Base-by-base conservation (phyloP, 2,113 vertebrate genomes). In the Coregonus clupeaformis region DNA sequence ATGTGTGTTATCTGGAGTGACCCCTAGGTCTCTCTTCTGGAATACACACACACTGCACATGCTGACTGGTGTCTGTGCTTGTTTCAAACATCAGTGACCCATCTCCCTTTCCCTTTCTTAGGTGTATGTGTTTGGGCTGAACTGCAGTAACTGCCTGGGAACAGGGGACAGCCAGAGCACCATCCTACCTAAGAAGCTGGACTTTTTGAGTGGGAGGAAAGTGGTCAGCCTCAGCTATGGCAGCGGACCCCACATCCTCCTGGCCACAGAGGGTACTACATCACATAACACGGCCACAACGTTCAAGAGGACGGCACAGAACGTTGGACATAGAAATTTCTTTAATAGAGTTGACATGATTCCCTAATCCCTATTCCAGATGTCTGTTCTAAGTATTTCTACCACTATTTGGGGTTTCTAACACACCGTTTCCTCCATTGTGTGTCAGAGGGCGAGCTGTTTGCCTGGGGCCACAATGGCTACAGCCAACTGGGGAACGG, bases 401-500 rank as follows among this genome's bases (percentile, higher is more conserved):
- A 22, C 6, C n/a, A 22, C 49, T 52, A 52, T 52, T 52, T 52
- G 12, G 16, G 49, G 49, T 16, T 60, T n/a, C 57, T 60, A 5
- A 22, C 57, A 4, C 14, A 55, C n/a, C 20, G 1, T 24, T 60
- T 60, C n/a, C 57, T 60, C 18, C 57, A 22, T 64, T 78, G 64
- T 73, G 12, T 79, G 5, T 91, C 88, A 99, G 98, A 97, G 78
- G 97, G 98, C 52, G 95, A 96, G 82, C 90, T 99, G 3, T 99
- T 95, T 72, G 95, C 96, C 29, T 99, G 98, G 98, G 98, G 97
- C 20, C 98, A 99, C 77, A 99, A 99, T 45, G 95, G 96, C 74
- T 99, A 98, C 84, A 97, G 97, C 91, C 98, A 99, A 5, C 92
- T 99, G 78, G 98, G 98, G 29, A 98, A 98, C 55, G 96, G 98